Evolutionary conservation across 1,140 invertebrate genomes (phyloP), one percentile per base, ranked within the genome.

Genomic region (Dendrolimus punctatus): DNA sequence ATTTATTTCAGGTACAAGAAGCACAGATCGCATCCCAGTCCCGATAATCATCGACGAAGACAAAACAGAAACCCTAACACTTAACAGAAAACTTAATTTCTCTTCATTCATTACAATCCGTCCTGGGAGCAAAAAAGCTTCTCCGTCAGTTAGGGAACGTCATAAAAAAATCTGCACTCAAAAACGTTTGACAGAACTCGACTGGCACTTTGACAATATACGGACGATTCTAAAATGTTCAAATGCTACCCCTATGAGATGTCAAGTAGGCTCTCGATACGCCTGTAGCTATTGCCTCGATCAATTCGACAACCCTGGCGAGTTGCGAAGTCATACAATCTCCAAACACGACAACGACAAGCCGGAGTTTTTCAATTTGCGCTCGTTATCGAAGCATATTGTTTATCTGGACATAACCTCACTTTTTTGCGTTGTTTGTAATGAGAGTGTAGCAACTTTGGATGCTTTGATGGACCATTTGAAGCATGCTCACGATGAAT

Each of bases 151-250:
- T 6, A 47, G 51, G 8, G 53, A 60, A 8, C 50, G 51, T 38
- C 51, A 58, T 23, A 53, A 57, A n/a, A 57, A 42, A 23, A 54
- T 54, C 7, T 49, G 51, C 4, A 6, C 57, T 40, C 51, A 57
- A 8, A 51, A 55, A 47, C 44, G 51, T 5, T 6, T 54, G 0
- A 50, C 60, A 8, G 69, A 70, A 61, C 40, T 70, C n/a, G 56
- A 57, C 37, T 69, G 69, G 58, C 67, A 71, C 23, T 61, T 63
- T 5, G 59, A 73, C 1, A 78, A 78, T 42, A 64, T 78, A 6
- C 46, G 54, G 5, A 63, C 58, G 1, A 56, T 75, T 23, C 38
- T 78, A 7, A 56, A 62, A 37, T 55, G 63, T 39, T 70, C 75
- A 0, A 78, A 78, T 39, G 75, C 75, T 0, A 70, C 73, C 0